Evolutionary conservation across 1,140 invertebrate species (phyloP), one percentile per base, ranked within the genome.

Genomic region (Penaeus vannamei): DNA sequence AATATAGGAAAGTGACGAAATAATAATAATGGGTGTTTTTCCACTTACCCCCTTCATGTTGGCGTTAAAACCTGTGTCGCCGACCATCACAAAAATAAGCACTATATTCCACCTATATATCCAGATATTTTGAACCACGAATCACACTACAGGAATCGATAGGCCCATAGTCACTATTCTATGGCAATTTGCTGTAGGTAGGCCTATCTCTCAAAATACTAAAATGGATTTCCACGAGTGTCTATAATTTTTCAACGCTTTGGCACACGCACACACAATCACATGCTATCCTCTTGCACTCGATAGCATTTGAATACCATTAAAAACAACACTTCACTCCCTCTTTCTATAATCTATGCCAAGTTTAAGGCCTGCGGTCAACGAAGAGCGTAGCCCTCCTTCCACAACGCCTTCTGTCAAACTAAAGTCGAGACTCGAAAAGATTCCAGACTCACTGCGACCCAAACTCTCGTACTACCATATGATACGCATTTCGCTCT

Each of bases 31-130:
- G 10, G 3, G 1, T 53, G 0, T 0, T 53, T 17, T 53, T 61
- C 42, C 22, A 77, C 86, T 87, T 32, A 87, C 86, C 86, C 86
- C 86, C 29, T 87, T 87, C 86, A 87, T 87, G 80, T 87, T 87
- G 62, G 86, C 86, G 86, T 87, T 87, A 80, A 87, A 81, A n/a
- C 86, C 79, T 10, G 79, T 87, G 23, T 87, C 86, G 61, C 86
- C 86, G 23, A 87, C 86, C 86, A 87, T 87, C 62, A 26, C 53
- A 53, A 14, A 12, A 17, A 17, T 1, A 14, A 0, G 14, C 53
- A 53, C 53, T 17, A 17, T 53, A 53, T 2, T 53, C 53, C 72
- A 62, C 17, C 36, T 26, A 14, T 29, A 64, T 22, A 23, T 36
- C 32, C 23, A 4, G 72, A 32, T 29, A 32, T 29, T 19, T n/a